phyloP scores from a whole-genome alignment of 92 coral and sea anemone genomes.

The Actinernus sp. region DNA sequence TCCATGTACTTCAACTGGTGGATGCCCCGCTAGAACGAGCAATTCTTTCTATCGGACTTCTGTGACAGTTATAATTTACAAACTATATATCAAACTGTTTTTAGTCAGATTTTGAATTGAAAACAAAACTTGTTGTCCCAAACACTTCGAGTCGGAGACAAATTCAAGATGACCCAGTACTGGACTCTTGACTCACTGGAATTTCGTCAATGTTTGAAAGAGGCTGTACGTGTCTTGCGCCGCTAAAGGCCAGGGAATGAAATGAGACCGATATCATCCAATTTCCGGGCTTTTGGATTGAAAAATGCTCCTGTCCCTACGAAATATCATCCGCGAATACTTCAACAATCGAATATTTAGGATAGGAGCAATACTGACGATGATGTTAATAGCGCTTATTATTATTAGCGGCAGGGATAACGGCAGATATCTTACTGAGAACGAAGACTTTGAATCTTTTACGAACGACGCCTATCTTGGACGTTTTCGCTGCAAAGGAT shows the following conservation, averaged over 20 bases:
- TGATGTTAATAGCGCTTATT: neutral
- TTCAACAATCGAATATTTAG: neutral
- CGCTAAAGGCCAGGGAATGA: constrained; percentile 7
- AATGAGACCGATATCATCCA: constrained; percentile 1
- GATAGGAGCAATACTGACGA: neutral
- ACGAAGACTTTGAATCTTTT: neutral
- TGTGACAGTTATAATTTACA: constrained; percentile 2
- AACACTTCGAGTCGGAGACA: too few species aligned
- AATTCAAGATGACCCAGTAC: too few species aligned
- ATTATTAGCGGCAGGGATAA: neutral
- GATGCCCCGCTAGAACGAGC: constrained; percentile 28
- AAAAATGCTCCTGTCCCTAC: constrained; percentile 6
- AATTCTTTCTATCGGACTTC: neutral
- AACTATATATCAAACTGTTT: too few species aligned
- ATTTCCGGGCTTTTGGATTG: constrained; percentile 2
- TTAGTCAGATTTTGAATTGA: too few species aligned
- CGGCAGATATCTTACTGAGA: neutral
- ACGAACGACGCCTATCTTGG: neutral
- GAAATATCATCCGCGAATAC: neutral
- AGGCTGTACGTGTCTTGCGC: neutral
- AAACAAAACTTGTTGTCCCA: too few species aligned
- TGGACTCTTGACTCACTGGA: too few species aligned
- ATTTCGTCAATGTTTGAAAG: neutral
- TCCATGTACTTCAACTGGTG: constrained; percentile 8
- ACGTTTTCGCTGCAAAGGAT: constrained; percentile 4